Evolutionary conservation across 2,113 vertebrate genomes (phyloP), one percentile per base, ranked within the genome.

Genomic region (Martes martes): DNA sequence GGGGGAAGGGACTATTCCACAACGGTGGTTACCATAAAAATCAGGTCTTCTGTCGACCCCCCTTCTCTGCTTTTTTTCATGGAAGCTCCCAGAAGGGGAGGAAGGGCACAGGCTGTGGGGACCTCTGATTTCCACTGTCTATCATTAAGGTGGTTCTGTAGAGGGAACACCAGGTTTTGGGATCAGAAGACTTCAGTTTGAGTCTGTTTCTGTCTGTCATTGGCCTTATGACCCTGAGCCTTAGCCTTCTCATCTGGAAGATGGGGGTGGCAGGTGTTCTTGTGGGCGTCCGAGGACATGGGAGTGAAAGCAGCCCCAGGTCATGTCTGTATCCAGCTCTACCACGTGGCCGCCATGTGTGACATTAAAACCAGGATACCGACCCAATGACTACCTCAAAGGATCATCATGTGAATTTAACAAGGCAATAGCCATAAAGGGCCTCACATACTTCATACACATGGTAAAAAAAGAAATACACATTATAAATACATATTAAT

Each of bases 291-390:
- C 5, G 9, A 73, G 63, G 67, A 74, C 15, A 61, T 5, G 28
- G 65, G 21, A 82, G 26, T 63, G 69, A 57, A 71, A 67, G 61
- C 33, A 59, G 55, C 57, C 24, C 16, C 18, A 50, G 21, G 63
- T 67, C 55, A 94, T 24, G 31, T 39, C 45, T 59, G 31, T 55
- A 63, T 28, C 28, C 47, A 61, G 16, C 11, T 71, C 39, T 24
- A 33, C 52, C 31, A 52, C 4, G 0, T 11, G 39, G 16, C 84
- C 61, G 36, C n/a, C 52, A 5, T 0, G 2, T 3, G 69, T 0
- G 8, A 42, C 52, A 87, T 78, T 28, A 63, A 90, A 88, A 89
- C 28, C 61, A 33, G 33, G 2, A 13, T 71, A 59, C 11, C 2
- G 67, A 74, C 16, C 42, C 28, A 61, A 11, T 39, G 79, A 67